Evolutionary conservation across 2,888 invertebrate genomes (phyloP), one percentile per base, ranked within the genome.

Genomic region (Anthophora plumipes): DNA sequence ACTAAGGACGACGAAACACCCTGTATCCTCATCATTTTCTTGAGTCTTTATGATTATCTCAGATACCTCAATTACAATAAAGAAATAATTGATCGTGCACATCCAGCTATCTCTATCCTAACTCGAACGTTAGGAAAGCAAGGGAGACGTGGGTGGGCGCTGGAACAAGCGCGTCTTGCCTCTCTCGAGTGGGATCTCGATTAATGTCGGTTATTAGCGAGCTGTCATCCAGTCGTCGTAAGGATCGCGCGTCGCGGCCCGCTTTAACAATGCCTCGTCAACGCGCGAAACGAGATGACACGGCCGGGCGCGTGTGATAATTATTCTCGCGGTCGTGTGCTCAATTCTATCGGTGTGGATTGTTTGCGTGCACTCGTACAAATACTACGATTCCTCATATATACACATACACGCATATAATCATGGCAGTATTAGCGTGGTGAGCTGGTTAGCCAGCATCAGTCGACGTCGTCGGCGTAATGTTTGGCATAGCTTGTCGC

Each of bases 401-500:
- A 8, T n/a, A 41, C 61, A 48, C 25, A 12, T 5, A 25, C 52
- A 11, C 22, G 31, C 63, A 67, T 41, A 31, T 11, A 31, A 9
- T 9, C 43, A 25, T 31, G 46, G 12, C 25, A 25, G 67, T 77
- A 82, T 82, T 77, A 74, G 61, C 52, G 67, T 37, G 39, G 68
- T 83, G 84, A 88, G 88, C 88, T 88, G 89, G 90, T 90, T 89
- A 85, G 88, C 82, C 85, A 82, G 87, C 89, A 91, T 91, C 91
- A 88, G 90, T 91, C 90, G 90, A 90, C 87, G 90, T 91, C 90
- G 86, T 82, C 87, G 86, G 89, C 89, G 91, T 91, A 91, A 92
- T 92, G 91, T 92, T 92, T 92, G 91, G 92, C 90, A 90, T 91
- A 90, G 90, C 91, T 92, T 91, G 92, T 92, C 91, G 92, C 92